Percentiles rank a stretch among this genome's conserved stretches.
Conservation (phyloP, 2,113 vertebrate species). For the Mola mola region DNA sequence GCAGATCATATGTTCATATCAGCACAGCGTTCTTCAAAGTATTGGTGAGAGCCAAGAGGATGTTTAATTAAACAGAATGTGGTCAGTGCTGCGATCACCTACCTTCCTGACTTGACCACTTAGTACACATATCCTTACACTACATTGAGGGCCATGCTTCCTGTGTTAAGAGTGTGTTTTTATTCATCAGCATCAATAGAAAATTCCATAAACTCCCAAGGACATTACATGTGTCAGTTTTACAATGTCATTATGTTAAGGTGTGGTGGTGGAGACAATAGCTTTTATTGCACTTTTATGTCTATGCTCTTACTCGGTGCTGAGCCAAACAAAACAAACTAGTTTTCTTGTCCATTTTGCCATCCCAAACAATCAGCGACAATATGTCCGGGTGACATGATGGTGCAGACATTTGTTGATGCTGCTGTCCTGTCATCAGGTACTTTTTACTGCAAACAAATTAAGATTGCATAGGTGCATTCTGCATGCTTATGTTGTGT, state of each 20-base stretch:
- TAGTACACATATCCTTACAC: constrained; percentile 37
- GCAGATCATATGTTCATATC: constrained; percentile 68
- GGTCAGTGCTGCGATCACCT: constrained; percentile 54
- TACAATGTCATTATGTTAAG: constrained; percentile 63
- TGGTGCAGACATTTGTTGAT: constrained; percentile 43
- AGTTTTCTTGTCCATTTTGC: constrained; percentile 48
- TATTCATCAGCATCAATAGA: constrained; percentile 59
- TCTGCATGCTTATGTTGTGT: too few species aligned
- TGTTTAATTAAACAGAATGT: constrained; percentile 76
- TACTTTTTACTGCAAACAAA: constrained; percentile 32
- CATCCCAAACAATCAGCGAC: constrained; percentile 42
- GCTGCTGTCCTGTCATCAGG: constrained; percentile 56
- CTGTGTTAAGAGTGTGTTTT: constrained; percentile 21
- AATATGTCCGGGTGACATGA: constrained; percentile 58
- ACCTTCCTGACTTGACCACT: constrained; percentile 21
- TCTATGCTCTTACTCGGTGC: constrained; percentile 10
- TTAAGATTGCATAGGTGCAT: too few species aligned
- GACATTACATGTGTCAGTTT: constrained; percentile 45
- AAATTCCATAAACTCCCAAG: constrained; percentile 43
- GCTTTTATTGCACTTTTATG: constrained; percentile 46
- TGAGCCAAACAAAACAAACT: constrained; percentile 39
- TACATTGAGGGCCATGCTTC: constrained; percentile 3
- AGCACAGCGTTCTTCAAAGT: constrained; percentile 66
- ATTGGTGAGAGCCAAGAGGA: constrained; percentile 65
- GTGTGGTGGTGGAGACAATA: constrained; percentile 33